Evolutionary conservation across 2,888 invertebrate genomes (phyloP), one percentile per base, ranked within the genome.

Genomic region (Pterostichus niger): DNA sequence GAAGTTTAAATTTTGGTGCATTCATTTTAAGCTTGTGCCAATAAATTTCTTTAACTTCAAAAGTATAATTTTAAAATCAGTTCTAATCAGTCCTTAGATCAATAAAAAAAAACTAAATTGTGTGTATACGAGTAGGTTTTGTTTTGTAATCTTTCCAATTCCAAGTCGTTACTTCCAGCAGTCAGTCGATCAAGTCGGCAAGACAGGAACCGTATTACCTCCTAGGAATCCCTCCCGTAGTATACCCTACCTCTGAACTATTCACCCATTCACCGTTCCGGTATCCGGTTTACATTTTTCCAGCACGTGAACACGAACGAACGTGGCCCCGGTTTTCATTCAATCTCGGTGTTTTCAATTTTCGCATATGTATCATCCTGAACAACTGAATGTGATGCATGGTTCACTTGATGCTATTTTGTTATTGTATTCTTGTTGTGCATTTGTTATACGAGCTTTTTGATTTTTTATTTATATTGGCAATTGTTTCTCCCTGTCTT

Each of bases 381-480:
- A 64, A 64, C 64, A 64, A 64, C 10, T 64, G 64, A 40, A 64
- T 64, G 40, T 64, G 40, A 40, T 71, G 64, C 64, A 64, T 31
- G 35, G 35, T 64, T 64, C 64, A 64, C 64, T 64, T 40, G 35
- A 31, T 64, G 64, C 64, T 64, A 64, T 64, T 64, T 64, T 64
- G 64, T 64, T 44, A 71, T 71, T 71, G 17, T 44, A 71, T 71
- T 71, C 68, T 71, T 71, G 68, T 44, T 71, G 68, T 44, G 68
- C 68, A 44, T 71, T 71, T 71, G 64, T 71, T 71, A 71, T 17
- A 44, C 40, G 44, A 11, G 15, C 17, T 13, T 71, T 56, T 13
- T 44, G 31, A 64, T 71, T 71, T 56, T 71, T 71, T 71, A 44
- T 35, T 31, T 17, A 7, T 40, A 17, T 11, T 11, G 31, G 64